phyloP scores from a whole-genome alignment of 1,140 invertebrate species.

The Heliconius hewitsoni region DNA sequence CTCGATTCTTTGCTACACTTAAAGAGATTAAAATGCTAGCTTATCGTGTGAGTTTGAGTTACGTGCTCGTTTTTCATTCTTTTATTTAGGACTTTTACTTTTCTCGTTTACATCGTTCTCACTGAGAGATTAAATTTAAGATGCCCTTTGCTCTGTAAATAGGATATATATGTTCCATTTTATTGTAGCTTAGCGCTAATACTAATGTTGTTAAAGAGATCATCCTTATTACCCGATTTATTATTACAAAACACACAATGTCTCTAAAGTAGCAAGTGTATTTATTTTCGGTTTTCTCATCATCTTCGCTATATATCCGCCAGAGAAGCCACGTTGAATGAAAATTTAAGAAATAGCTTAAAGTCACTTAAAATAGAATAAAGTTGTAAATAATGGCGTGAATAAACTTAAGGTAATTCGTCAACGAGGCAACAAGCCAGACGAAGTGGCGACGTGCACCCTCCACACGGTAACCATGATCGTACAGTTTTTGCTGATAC shows the following conservation, averaged over 20 bases:
- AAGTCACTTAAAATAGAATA: constrained; percentile 24
- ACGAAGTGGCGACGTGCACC: constrained; percentile 39
- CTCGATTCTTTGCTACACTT: constrained; percentile 63
- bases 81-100: constrained; percentile 69
- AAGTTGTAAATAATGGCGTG: constrained; percentile 37
- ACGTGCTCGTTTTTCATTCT: constrained; percentile 71
- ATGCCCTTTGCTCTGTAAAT: constrained; percentile 15
- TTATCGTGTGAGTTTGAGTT: constrained; percentile 63
- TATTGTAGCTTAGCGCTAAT: background rate
- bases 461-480: constrained; percentile 41
- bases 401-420: constrained; percentile 64
- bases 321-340: background rate
- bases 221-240: background rate
- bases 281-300: too few relatives aligned
- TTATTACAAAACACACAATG: background rate
- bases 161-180: background rate
- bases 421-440: constrained; percentile 52
- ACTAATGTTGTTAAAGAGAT: background rate
- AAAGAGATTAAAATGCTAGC: constrained; percentile 70
- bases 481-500: background rate
- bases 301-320: background rate
- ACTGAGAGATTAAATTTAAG: constrained; percentile 69
- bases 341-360: background rate
- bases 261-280: background rate
- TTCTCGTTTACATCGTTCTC: constrained; percentile 58